Base-by-base conservation (phyloP, 1,140 invertebrate genomes). In the Hypothenemus hampei region DNA sequence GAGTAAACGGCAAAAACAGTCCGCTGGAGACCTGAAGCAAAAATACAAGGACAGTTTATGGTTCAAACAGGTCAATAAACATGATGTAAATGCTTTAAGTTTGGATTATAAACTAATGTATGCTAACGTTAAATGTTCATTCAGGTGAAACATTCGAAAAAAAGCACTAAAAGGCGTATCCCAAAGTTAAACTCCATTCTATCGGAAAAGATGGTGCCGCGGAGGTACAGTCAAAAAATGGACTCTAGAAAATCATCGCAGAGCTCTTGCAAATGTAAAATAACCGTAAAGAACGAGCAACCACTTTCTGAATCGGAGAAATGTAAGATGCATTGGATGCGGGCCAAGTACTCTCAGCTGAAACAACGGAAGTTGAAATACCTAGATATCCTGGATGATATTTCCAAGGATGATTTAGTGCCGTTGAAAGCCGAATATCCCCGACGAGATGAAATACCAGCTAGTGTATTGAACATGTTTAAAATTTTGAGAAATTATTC, bases 391-490 rank as follows among this genome's bases (percentile, higher is more conserved):
- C 37, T 71, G 8, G 68, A 71, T 40, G 65, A 67, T 13, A 59
- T 71, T 7, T 65, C 63, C 7, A 37, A 57, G 16, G 66, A 66
- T 21, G 69, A 70, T 50, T 11, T 70, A 7, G 36, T 65, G 26
- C 69, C 69, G 0, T 39, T 70, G 16, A 62, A 65, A 36, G 53
- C 67, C 0, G 69, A 70, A 60, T 70, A 70, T 57, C 67, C 68
- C 1, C 50, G 68, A 31, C 58, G 59, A 23, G 69, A 69, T 44
- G 11, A 20, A 49, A 24, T 39, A 36, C 21, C n/a, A n/a, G n/a
- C n/a, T n/a, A n/a, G n/a, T n/a, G n/a, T n/a, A n/a, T n/a, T n/a
- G n/a, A n/a, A 16, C 7, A n/a, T n/a, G n/a, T n/a, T n/a, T n/a
- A n/a, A 8, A 11, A 16, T 37, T 29, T 31, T 8, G 26, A 15